Evolutionary conservation across 2,113 vertebrate species (phyloP), one percentile per base, ranked within the genome.

Genomic region (Callopanchax toddi): DNA sequence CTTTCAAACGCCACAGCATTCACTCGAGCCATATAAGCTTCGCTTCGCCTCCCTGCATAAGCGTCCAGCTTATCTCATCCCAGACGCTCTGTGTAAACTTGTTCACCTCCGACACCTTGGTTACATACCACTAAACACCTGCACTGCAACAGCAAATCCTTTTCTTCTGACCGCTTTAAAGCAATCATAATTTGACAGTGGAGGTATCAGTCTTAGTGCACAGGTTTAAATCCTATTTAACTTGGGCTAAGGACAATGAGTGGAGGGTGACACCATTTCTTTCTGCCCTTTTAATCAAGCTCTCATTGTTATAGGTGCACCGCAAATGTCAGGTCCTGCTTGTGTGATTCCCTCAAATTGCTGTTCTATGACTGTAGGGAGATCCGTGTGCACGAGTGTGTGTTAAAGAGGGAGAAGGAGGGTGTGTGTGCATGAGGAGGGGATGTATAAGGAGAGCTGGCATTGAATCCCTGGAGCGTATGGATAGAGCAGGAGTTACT

Each of bases 231-330:
- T 83, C 84, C 87, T 80, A 86, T 91, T 89, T 89, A 85, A 84
- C 80, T 75, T 16, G 42, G 69, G 76, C 80, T 81, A 67, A 79
- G 74, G 76, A 87, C 84, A 85, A 86, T 77, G 75, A 76, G 78
- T 70, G 49, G 79, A 82, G 71, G 62, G 56, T 50, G 80, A 86
- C 77, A 73, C 69, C 36, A 59, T 82, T 87, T 84, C 68, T 81
- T 79, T 79, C 63, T 85, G 86, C 85, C 86, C 85, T 90, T 90
- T 89, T 85, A 91, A 87, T 88, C 87, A 85, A 83, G 78, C 74
- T 60, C 65, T 77, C 74, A 86, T 87, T 89, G 86, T 90, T 81
- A 76, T 65, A 67, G 83, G 84, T 77, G 71, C 69, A 51, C 60
- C 1, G 56, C 60, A 88, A 87, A 90, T 86, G 89, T 89, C 86